phyloP scores from a whole-genome alignment of 2,797 vertebrate genomes.

The Lepidocolaptes lacrymiger region DNA sequence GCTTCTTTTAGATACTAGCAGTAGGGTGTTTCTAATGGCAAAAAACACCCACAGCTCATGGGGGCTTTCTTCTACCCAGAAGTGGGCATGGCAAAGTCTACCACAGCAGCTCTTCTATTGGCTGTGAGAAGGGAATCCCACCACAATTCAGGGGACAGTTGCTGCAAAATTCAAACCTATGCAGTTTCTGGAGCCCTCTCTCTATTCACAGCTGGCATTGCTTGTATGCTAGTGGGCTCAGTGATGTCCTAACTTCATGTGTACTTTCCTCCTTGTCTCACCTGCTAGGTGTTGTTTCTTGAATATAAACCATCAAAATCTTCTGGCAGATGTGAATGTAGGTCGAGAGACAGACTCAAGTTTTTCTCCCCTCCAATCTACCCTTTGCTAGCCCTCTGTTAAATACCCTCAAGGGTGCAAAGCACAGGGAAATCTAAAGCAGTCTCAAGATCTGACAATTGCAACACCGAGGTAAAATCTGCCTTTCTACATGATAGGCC shows the following conservation, averaged over 20 bases:
- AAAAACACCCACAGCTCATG: not conserved
- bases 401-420: not conserved
- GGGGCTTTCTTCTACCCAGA: not conserved
- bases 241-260: not conserved
- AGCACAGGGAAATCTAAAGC: not conserved
- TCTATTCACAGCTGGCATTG: not conserved
- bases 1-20: not conserved
- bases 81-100: not conserved
- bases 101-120: not conserved
- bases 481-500: not conserved
- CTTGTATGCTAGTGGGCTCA: not conserved
- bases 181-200: not conserved
- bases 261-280: not conserved
- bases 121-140: not conserved
- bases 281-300: not conserved
- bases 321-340: not conserved
- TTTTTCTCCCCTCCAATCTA: not conserved
- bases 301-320: not conserved
- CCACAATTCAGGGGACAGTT: not conserved
- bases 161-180: not conserved
- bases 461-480: not conserved
- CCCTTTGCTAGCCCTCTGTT: not conserved
- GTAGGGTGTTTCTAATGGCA: not conserved
- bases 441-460: not conserved
- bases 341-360: not conserved